Conservation (phyloP, 2,113 vertebrate species). For the Eptesicus fuscus region DNA sequence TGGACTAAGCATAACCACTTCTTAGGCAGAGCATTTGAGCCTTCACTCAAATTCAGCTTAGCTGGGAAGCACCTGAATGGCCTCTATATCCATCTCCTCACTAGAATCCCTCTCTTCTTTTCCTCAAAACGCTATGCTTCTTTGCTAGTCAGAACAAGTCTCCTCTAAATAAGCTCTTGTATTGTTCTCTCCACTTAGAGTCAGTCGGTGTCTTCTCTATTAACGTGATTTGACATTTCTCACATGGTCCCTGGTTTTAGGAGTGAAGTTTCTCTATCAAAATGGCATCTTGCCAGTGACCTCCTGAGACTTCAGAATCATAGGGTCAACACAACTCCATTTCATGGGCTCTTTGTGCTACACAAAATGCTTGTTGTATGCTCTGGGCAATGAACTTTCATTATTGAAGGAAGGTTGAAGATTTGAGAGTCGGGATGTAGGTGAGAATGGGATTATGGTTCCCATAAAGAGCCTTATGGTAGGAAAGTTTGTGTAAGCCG, state of each 20-base stretch:
- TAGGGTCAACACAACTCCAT: background rate
- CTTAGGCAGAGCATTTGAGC: background rate
- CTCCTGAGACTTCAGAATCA: background rate
- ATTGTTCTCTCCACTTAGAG: background rate
- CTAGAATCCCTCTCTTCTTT: background rate
- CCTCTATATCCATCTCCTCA: background rate
- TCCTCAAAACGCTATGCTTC: background rate
- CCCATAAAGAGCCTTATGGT: background rate
- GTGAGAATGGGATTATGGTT: slow-evolving; percentile 36
- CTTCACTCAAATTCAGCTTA: background rate
- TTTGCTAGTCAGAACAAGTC: background rate
- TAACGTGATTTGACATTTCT: slow-evolving; percentile 45
- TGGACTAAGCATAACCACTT: background rate
- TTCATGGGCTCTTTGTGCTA: background rate
- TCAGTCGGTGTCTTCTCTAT: background rate
- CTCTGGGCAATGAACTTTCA: slow-evolving; percentile 45
- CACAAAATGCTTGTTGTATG: slow-evolving; percentile 26
- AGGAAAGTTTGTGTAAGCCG: slow-evolving; percentile 32
- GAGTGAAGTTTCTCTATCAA: slow-evolving; percentile 34
- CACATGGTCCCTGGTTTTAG: background rate
- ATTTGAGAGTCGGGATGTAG: slow-evolving; percentile 31
- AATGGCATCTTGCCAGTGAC: slow-evolving; percentile 32
- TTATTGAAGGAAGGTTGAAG: slow-evolving; percentile 49
- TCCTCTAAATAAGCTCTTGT: background rate
- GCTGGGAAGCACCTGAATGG: background rate